Evolutionary conservation across 2,113 vertebrate species (phyloP), one percentile per base, ranked within the genome.

Genomic region (Rhinichthys klamathensis): DNA sequence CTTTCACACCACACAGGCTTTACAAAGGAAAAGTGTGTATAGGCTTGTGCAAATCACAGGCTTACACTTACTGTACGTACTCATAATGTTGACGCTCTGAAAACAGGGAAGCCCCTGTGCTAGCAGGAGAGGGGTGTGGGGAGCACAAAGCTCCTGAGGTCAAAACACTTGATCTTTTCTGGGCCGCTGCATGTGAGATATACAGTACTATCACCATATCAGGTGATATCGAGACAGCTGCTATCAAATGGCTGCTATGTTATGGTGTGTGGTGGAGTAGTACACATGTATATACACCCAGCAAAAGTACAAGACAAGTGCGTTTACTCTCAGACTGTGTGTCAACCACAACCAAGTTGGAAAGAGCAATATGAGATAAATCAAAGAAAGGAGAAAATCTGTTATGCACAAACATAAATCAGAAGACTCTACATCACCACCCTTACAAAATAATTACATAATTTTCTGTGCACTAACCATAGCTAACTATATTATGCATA

Each of bases 101-200:
- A 76, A 12, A 21, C n/a, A 32, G 46, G 73, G n/a, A 70, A 76
- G 73, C 70, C n/a, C 70, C 56, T 63, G 32, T 54, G 44, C 30
- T 30, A 67, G 44, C 51, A 58, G 44, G 21, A 27, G 27, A 44
- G n/a, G 41, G 67, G 54, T 69, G 38, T 16, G 63, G 25, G 15
- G 44, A 76, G 56, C 69, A 44, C 83, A 41, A 35, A 11, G 63
- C 25, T 49, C 46, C 61, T 46, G n/a, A 51, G 83, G 80, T 89
- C 86, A 86, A 87, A 89, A 77, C 88, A 87, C 82, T 87, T 87
- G 85, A 89, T 86, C 88, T 84, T 87, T n/a, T 56, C 70, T 86
- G 63, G 75, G 56, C 35, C 23, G 56, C 70, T 46, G 63, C 67
- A 81, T 63, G 61, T 35, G 77, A 80, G 60, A 72, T 56, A 54